phyloP scores from a whole-genome alignment of 2,113 vertebrate genomes.

The Indicator maculatus region DNA sequence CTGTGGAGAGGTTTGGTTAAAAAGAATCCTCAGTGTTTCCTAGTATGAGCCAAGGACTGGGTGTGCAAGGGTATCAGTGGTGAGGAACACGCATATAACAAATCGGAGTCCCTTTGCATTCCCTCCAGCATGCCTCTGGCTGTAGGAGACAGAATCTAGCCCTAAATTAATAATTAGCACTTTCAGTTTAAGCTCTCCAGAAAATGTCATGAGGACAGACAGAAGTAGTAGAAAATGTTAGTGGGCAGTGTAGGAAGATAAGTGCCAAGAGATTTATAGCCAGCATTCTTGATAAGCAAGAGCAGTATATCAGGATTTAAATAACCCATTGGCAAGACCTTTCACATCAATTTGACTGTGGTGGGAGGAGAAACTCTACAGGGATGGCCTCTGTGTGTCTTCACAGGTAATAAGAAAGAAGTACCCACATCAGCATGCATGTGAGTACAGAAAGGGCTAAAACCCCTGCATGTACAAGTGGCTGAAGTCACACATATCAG shows the following conservation, averaged over 20 bases:
- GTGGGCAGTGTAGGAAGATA: conserved; percentile 37
- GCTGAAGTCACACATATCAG: neutral
- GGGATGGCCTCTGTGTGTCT: neutral
- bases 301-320: conserved; percentile 45
- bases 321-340: conserved; percentile 53
- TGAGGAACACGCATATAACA: conserved; percentile 8
- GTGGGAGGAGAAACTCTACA: conserved; percentile 41
- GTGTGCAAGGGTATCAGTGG: neutral
- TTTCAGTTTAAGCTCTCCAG: conserved; percentile 31
- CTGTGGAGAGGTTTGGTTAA: neutral
- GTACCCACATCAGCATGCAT: conserved; percentile 3
- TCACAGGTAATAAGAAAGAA: conserved; percentile 38
- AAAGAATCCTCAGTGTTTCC: neutral
- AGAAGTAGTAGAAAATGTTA: conserved; percentile 39
- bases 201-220: conserved; percentile 55
- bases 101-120: conserved; percentile 52
- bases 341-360: conserved; percentile 53
- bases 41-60: neutral
- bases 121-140: conserved; percentile 69
- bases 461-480: neutral
- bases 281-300: conserved; percentile 46
- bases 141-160: conserved; percentile 58
- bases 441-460: neutral
- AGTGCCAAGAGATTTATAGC: conserved; percentile 48
- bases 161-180: conserved; percentile 72